Evolutionary conservation across 2,888 invertebrate genomes (phyloP).

Genomic region (Trilocha varians): DNA sequence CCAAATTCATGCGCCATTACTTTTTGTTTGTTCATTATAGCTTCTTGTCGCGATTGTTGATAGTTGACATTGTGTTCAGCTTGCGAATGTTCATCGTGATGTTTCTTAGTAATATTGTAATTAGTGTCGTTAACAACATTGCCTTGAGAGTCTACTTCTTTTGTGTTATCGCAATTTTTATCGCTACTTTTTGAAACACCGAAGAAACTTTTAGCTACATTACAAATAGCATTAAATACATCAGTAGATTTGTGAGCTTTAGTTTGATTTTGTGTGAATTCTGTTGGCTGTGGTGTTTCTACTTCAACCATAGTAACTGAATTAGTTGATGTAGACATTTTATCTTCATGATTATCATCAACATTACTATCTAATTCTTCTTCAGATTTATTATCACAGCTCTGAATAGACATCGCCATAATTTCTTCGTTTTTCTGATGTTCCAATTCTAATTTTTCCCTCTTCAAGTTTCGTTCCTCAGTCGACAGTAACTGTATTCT

Average conservation of each 20-base stretch:
- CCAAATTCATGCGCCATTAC: conserved; percentile 67
- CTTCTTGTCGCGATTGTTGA: conserved; percentile 51
- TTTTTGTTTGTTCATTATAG: conserved; percentile 63
- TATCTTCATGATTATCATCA: conserved; percentile 12
- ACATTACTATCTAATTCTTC: conserved; percentile 25
- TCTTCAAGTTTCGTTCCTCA: conserved; percentile 67
- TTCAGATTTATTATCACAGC: conserved; percentile 32
- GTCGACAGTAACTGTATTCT: conserved; percentile 61
- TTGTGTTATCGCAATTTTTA: conserved; percentile 40
- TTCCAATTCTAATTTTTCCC: conserved; percentile 67
- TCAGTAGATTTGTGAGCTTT: conserved; percentile 33
- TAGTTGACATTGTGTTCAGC: conserved; percentile 45
- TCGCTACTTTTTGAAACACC: conserved; percentile 30
- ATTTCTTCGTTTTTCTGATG: conserved; percentile 50
- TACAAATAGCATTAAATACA: conserved; percentile 48
- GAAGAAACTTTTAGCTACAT: conserved; percentile 50
- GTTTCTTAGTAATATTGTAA: conserved; percentile 23
- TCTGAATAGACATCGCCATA: conserved; percentile 52
- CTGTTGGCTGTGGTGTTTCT: conserved; percentile 13
- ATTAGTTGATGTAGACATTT: conserved; percentile 18
- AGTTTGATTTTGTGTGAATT: conserved; percentile 22
- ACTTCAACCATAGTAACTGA: conserved; percentile 16
- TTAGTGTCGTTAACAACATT: conserved; percentile 36
- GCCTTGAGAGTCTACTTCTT: conserved; percentile 48
- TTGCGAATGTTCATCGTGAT: conserved; percentile 37